phyloP scores from a whole-genome alignment of 2,113 vertebrate genomes.

The Origma solitaria region DNA sequence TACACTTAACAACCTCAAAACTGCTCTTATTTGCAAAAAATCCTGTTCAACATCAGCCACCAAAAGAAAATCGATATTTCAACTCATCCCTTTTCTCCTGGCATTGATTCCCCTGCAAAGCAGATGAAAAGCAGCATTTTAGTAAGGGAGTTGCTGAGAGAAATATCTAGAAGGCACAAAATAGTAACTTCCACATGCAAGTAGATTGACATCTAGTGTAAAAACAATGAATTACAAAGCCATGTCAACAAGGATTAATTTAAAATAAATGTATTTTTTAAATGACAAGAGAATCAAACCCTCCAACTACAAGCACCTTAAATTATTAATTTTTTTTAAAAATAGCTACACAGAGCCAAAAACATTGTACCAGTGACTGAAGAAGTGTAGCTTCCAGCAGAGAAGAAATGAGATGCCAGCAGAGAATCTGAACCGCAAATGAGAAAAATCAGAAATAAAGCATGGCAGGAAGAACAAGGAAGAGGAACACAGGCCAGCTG shows the following conservation, averaged over 20 bases:
- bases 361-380: background rate
- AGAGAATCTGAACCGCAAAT: background rate
- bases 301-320: background rate
- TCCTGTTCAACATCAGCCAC: background rate
- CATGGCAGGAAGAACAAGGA: background rate
- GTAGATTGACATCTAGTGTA: slow-evolving; percentile 65
- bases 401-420: background rate
- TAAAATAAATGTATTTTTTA: background rate
- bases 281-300: background rate
- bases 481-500: background rate
- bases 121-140: background rate
- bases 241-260: background rate
- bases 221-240: slow-evolving; percentile 40
- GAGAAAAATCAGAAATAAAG: background rate
- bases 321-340: background rate
- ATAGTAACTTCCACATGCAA: background rate
- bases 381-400: background rate
- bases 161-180: slow-evolving; percentile 58
- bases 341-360: background rate
- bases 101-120: background rate
- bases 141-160: background rate
- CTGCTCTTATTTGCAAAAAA: background rate
- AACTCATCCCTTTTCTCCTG: background rate
- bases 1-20: background rate
- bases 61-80: background rate